phyloP scores from a whole-genome alignment of 2,888 invertebrate species.

The Hedya salicella region DNA sequence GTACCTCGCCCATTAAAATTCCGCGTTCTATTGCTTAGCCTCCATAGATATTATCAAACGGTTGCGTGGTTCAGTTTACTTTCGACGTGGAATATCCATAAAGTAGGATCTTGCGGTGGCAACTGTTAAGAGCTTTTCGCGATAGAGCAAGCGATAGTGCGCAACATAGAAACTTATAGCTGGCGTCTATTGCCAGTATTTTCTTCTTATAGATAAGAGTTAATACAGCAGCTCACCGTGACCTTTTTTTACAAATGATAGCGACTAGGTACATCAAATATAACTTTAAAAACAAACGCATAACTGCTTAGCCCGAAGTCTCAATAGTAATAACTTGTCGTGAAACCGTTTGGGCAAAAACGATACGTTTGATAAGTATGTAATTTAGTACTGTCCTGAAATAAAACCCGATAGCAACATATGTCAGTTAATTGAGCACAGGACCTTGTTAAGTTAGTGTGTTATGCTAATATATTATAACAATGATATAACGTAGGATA shows the following conservation, averaged over 20 bases:
- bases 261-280: too few relatives aligned
- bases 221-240: neutral
- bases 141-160: conserved; percentile 7
- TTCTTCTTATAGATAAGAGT: neutral
- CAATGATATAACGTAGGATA: too few relatives aligned
- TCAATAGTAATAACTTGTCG: conserved; percentile 1
- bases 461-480: too few relatives aligned
- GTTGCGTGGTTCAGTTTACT: conserved; percentile 30
- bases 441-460: too few relatives aligned
- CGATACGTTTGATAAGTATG: too few relatives aligned
- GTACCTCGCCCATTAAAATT: conserved; percentile 40
- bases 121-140: conserved; percentile 30
- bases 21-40: conserved; percentile 33
- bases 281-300: too few relatives aligned
- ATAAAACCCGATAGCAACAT: too few relatives aligned
- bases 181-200: neutral
- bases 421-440: too few relatives aligned
- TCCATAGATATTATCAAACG: conserved; percentile 36
- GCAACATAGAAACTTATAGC: neutral
- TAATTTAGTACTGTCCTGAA: too few relatives aligned
- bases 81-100: conserved; percentile 28
- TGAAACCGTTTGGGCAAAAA: conserved; percentile 2
- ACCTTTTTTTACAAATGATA: too few relatives aligned
- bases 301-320: too few relatives aligned
- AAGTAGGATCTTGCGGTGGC: conserved; percentile 9